phyloP scores from a whole-genome alignment of 2,113 vertebrate genomes.

The Tenebrosternarchus preto region DNA sequence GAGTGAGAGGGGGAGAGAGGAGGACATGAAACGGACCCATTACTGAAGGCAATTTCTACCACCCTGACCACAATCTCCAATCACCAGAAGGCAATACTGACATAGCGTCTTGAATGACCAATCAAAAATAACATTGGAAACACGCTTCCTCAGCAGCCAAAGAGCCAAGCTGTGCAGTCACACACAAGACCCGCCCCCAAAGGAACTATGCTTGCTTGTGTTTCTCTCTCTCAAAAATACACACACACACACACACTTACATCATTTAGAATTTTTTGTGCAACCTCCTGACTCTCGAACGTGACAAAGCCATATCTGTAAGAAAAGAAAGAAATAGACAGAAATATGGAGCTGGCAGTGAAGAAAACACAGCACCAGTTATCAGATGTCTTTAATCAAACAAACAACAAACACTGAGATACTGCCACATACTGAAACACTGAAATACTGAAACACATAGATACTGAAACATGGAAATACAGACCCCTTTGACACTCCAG shows the following conservation, averaged over 20 bases:
- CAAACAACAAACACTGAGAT: not conserved
- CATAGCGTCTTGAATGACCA: not conserved
- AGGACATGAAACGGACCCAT: not conserved
- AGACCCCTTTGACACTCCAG: slow-evolving; percentile 85
- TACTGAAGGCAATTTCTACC: not conserved
- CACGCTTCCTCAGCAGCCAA: not conserved
- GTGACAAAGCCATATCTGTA: slow-evolving; percentile 88
- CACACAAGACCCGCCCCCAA: no score
- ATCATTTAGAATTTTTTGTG: slow-evolving; percentile 82
- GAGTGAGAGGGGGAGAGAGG: not conserved
- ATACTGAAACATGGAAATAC: slow-evolving; percentile 7
- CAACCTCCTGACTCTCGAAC: slow-evolving; percentile 86
- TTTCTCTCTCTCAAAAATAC: not conserved
- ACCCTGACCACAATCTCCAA: not conserved
- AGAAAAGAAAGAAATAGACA: not conserved
- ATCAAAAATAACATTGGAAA: not conserved
- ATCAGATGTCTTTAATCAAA: not conserved
- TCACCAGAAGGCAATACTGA: not conserved
- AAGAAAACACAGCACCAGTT: not conserved
- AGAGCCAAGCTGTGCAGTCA: no score
- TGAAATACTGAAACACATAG: slow-evolving; percentile 58
- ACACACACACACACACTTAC: slow-evolving; percentile 67
- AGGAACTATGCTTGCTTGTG: not conserved
- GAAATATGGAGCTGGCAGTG: not conserved
- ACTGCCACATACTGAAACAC: no score